A percentile compares a stretch with the other conserved stretches of the same genome.
Conservation (phyloP, 1,140 invertebrate genomes). For the Achatina immaculata region DNA sequence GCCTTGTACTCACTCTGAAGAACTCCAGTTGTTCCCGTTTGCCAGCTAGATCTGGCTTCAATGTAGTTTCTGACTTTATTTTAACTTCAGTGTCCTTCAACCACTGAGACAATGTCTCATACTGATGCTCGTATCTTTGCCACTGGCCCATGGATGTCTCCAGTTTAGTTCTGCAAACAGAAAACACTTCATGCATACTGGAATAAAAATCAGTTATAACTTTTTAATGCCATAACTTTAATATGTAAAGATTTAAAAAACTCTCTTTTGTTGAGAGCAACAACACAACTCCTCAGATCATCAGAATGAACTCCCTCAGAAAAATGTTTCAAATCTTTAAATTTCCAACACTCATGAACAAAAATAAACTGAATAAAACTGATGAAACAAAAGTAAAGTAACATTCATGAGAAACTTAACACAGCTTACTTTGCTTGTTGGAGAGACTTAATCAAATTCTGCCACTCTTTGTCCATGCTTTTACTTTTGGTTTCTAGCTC, state of each 20-base stretch:
- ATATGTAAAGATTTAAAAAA: too few relatives aligned
- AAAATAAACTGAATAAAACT: too few relatives aligned
- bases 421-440: slow-evolving; percentile 76
- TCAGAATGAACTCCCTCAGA: too few relatives aligned
- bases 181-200: too few relatives aligned
- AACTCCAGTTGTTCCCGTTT: slow-evolving; percentile 81
- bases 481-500: slow-evolving; percentile 76
- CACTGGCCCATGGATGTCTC: slow-evolving; percentile 83
- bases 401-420: too few relatives aligned
- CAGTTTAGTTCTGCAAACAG: slow-evolving; percentile 71
- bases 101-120: slow-evolving; percentile 85
- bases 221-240: too few relatives aligned
- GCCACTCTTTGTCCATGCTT: slow-evolving; percentile 79
- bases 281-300: too few relatives aligned
- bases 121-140: slow-evolving; percentile 83
- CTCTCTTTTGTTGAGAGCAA: too few relatives aligned
- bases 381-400: too few relatives aligned
- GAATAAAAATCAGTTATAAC: too few relatives aligned
- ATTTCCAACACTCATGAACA: too few relatives aligned
- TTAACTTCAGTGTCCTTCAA: slow-evolving; percentile 88
- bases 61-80: slow-evolving; percentile 77
- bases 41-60: slow-evolving; percentile 79
- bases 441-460: slow-evolving; percentile 78
- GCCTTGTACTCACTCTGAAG: slow-evolving; percentile 55
- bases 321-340: too few relatives aligned